These are phyloP conservation scores for Lichenostomus cassidix DNA, from an alignment of 2,113 vertebrate genomes.

Conservation along the genomic window DNA sequence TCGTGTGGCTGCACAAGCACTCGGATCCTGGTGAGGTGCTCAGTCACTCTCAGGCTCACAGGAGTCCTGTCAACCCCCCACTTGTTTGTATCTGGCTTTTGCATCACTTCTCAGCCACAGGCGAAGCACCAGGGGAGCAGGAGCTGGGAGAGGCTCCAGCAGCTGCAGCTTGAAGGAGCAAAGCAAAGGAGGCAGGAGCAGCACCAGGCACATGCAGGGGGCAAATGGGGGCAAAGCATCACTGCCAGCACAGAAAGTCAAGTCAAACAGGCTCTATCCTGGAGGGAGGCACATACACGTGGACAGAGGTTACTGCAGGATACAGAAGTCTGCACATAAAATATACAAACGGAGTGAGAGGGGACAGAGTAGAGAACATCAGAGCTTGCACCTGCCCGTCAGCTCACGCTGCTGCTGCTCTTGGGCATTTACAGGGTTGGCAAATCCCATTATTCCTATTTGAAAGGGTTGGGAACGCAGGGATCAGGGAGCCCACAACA, in stretches of 20 bases:
- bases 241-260: neutral
- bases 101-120: constrained; percentile 39
- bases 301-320: constrained; percentile 43
- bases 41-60: neutral
- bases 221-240: neutral
- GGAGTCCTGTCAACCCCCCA: neutral
- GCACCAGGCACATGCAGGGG: constrained; percentile 22
- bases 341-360: neutral
- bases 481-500: neutral
- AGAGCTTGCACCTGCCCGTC: neutral
- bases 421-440: neutral
- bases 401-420: neutral
- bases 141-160: neutral
- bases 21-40: neutral
- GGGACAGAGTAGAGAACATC: neutral
- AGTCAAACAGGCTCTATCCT: neutral
- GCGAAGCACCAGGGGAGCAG: neutral
- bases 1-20: neutral
- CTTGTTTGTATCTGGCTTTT: constrained; percentile 7
- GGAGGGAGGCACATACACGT: neutral
- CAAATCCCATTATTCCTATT: neutral
- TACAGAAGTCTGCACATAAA: constrained; percentile 35
- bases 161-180: neutral
- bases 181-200: neutral
- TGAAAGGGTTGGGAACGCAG: neutral